Evolutionary conservation across 2,888 invertebrate genomes (phyloP), one percentile per base, ranked within the genome.

Genomic region (Trissoscelio sp.): DNA sequence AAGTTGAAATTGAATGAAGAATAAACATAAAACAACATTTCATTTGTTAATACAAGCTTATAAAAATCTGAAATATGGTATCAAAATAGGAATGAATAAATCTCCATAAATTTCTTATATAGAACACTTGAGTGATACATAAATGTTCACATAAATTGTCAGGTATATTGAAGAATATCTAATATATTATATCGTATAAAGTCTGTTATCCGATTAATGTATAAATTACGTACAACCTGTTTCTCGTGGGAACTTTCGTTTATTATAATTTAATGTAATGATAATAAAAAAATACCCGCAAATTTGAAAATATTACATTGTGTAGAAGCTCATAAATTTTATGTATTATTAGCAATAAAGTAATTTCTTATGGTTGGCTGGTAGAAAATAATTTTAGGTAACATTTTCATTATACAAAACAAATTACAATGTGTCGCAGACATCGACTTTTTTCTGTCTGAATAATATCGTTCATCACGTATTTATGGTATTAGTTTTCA

Each of bases 121-220:
- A 22, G 31, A 53, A 55, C 20, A 44, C 6, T 67, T 55, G 24
- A 44, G 31, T 51, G 67, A 67, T 55, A 55, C 67, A 55, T 55
- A 55, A 55, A 67, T 44, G 55, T 31, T 22, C 44, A 20, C 55
- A 67, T 67, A 67, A 67, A 67, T 67, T 55, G 28, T 39, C 28
- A 28, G 12, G 31, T 44, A 55, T 44, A 55, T 55, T 55, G 16
- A 53, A 44, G 18, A 42, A 44, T 55, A 44, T 39, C 7, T 55
- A 55, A 67, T 66, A 66, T 66, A 66, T 66, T 66, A 42, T 66
- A 66, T 53, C 55, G 24, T n/a, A 67, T 55, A 67, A 67, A 67
- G 42, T 55, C 20, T 67, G 37, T 64, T 44, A 55, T 55, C 39
- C 55, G 53, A 55, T 55, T 67, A 67, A 44, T 20, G 55, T 67